phyloP scores from a whole-genome alignment of 1,140 invertebrate species.

The Dreissena polymorpha region DNA sequence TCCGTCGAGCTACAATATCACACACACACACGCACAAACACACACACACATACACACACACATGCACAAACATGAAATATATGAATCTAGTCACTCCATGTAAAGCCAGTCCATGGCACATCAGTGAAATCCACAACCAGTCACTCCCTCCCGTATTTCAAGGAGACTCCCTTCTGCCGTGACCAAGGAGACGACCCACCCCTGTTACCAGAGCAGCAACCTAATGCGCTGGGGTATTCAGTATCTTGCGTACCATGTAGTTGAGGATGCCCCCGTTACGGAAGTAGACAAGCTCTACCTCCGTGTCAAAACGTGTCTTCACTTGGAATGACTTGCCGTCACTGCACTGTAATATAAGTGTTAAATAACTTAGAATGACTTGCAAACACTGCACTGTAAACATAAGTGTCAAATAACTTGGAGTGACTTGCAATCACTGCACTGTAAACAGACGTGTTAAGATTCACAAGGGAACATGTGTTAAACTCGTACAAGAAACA shows the following conservation, averaged over 20 bases:
- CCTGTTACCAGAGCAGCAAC: neutral
- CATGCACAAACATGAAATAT: neutral
- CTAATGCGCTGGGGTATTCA: conserved; percentile 17
- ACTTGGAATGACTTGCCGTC: conserved; percentile 87
- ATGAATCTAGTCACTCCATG: neutral
- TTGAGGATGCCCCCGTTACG: conserved; percentile 97
- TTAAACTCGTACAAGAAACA: no score
- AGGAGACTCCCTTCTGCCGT: neutral
- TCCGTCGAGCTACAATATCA: no score
- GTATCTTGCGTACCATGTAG: conserved; percentile 92
- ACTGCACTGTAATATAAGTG: conserved; percentile 68
- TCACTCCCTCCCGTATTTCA: neutral
- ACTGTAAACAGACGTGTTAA: no score
- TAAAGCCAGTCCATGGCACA: neutral
- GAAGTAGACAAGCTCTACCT: conserved; percentile 98
- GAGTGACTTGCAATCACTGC: conserved; percentile 83
- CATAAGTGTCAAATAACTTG: conserved; percentile 92
- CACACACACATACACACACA: no score
- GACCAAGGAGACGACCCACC: neutral
- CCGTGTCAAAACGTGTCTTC: conserved; percentile 95
- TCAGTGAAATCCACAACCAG: neutral
- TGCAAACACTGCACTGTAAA: neutral
- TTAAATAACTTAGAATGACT: conserved; percentile 47
- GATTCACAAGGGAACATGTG: no score
- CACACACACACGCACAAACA: neutral